Percentiles rank a stretch among this genome's conserved stretches.
phyloP scores from a whole-genome alignment of 2,888 invertebrate genomes.

The Phengaris arion region DNA sequence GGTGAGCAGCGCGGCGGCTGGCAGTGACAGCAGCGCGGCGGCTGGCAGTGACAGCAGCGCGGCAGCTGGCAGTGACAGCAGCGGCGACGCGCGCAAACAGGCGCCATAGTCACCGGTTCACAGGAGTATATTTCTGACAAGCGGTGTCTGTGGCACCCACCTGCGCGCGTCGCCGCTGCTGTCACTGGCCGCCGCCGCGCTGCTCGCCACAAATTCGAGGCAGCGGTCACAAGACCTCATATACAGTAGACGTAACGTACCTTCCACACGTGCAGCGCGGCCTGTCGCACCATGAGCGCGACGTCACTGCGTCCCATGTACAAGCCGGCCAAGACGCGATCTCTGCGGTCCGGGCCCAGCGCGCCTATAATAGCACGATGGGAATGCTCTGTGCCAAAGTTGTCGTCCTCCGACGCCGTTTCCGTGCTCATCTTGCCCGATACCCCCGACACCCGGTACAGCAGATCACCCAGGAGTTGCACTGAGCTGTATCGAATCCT shows the following conservation, averaged over 20 bases:
- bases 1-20: too few species aligned
- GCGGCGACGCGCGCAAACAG: too few species aligned
- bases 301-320: conserved; percentile 99
- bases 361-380: conserved; percentile 94
- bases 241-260: conserved; percentile 40
- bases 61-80: too few species aligned
- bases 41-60: too few species aligned
- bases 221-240: too few species aligned
- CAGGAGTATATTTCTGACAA: too few species aligned
- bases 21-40: too few species aligned
- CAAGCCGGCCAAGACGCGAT: conserved; percentile 94
- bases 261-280: conserved; percentile 99
- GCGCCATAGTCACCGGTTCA: too few species aligned
- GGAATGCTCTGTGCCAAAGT: conserved; percentile 98
- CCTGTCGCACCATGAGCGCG: conserved; percentile 97
- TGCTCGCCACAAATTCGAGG: too few species aligned
- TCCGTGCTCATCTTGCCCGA: conserved; percentile 99
- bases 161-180: too few species aligned
- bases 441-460: conserved; percentile 98
- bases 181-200: too few species aligned
- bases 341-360: conserved; percentile 92
- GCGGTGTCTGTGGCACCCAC: too few species aligned
- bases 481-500: conserved; percentile 92
- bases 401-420: conserved; percentile 98
- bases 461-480: conserved; percentile 95